These are phyloP conservation scores for Microtus oregoni DNA, from an alignment of 2,113 vertebrate genomes.

Conservation along the genomic window DNA sequence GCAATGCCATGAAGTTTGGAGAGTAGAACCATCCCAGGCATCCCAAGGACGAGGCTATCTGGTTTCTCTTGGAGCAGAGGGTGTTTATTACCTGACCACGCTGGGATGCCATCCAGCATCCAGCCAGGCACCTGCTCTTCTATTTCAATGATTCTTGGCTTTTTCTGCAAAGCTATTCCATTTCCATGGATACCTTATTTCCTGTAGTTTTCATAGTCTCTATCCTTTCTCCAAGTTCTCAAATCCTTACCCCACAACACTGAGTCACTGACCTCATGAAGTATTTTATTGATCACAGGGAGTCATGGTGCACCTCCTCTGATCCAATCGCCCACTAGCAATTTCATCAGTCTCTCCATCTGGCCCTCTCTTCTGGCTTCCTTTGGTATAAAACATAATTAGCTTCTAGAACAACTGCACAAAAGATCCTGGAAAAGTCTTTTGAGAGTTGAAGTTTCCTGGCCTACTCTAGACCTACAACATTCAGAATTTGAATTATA, in stretches of 20 bases:
- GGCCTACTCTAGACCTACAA: not conserved
- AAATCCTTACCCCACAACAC: not conserved
- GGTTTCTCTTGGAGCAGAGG: not conserved
- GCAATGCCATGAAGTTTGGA: not conserved
- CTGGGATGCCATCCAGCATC: not conserved
- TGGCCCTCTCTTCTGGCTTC: not conserved
- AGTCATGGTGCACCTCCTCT: not conserved
- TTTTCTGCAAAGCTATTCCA: not conserved
- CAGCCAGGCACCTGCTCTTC: not conserved
- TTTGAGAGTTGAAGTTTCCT: constrained; percentile 12
- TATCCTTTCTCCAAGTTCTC: not conserved
- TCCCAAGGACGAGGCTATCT: not conserved
- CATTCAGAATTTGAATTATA: not conserved
- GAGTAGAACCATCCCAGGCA: not conserved
- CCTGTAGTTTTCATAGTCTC: not conserved
- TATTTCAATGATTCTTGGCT: not conserved
- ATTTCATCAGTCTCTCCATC: not conserved
- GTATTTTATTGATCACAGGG: not conserved
- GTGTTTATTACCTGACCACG: not conserved
- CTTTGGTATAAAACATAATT: not conserved
- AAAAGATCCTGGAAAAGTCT: not conserved
- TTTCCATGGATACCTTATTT: not conserved
- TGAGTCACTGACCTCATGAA: not conserved
- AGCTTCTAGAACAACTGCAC: not conserved
- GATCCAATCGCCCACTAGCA: not conserved